Evolutionary conservation across 2,888 invertebrate species (phyloP).

Genomic region (Therioaphis trifolii): DNA sequence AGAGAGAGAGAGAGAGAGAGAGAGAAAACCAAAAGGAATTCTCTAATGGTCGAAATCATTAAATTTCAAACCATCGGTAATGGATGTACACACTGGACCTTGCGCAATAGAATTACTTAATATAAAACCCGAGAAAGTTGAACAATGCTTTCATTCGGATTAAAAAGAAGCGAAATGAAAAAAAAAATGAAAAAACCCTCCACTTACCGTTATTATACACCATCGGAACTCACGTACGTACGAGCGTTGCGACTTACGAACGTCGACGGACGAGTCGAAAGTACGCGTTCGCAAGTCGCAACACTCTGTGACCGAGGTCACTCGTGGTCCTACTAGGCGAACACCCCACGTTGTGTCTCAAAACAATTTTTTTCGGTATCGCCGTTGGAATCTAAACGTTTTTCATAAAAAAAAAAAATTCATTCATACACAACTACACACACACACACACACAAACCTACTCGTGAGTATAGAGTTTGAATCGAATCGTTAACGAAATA

Average conservation of each 20-base stretch:
- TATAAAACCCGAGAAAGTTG: slow-evolving; percentile 24
- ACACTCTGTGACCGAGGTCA: no score
- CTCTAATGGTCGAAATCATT: slow-evolving; percentile 55
- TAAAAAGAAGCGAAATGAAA: slow-evolving; percentile 31
- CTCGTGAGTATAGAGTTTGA: no score
- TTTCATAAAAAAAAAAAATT: no score
- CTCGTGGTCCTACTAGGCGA: background rate
- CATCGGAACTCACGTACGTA: background rate
- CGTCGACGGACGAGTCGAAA: background rate
- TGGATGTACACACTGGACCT: background rate
- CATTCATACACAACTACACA: no score
- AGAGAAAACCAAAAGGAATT: background rate
- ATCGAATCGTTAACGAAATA: no score
- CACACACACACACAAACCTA: no score
- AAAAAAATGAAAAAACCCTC: background rate
- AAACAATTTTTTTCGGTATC: no score
- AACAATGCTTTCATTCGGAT: slow-evolving; percentile 51
- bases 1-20: background rate
- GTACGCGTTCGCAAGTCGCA: background rate
- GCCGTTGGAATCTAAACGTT: no score
- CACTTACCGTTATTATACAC: slow-evolving; percentile 18
- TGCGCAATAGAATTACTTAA: slow-evolving; percentile 48
- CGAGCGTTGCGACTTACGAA: slow-evolving; percentile 18
- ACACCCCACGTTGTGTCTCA: no score
- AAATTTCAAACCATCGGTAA: slow-evolving; percentile 37